Conservation (phyloP, 2,888 invertebrate genomes). For the Drosophila ezoana region DNA sequence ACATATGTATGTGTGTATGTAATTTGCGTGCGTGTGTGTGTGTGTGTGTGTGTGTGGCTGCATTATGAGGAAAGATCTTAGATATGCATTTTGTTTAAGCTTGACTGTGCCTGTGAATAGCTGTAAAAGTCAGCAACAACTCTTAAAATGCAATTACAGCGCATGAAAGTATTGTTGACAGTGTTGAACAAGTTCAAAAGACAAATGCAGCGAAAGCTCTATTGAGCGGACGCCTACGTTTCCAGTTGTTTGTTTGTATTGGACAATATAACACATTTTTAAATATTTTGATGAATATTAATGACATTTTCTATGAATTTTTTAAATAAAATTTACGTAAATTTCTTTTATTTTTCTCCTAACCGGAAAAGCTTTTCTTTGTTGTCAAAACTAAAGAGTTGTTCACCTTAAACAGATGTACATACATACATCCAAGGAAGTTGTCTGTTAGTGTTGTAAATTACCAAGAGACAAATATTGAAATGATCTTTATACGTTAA, state of each 20-base stretch:
- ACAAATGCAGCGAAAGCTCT: not conserved
- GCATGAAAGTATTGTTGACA: not conserved
- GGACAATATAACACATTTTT: no score
- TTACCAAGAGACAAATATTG: not conserved
- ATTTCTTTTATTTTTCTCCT: no score
- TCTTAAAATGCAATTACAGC: slow-evolving; percentile 34
- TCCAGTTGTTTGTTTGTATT: no score
- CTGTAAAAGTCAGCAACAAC: slow-evolving; percentile 9
- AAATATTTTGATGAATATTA: no score
- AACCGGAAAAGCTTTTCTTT: no score
- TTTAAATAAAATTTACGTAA: no score
- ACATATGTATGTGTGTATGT: not conserved
- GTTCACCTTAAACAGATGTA: no score
- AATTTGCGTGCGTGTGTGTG: not conserved
- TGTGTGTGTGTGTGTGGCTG: slow-evolving; percentile 15
- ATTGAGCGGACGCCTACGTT: not conserved
- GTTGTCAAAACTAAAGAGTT: no score
- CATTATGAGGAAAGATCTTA: slow-evolving; percentile 54
- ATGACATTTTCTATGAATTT: no score
- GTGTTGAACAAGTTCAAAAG: slow-evolving; percentile 4
- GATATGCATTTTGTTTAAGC: slow-evolving; percentile 47
- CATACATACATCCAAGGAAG: no score
- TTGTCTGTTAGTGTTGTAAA: not conserved
- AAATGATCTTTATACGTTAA: no score
- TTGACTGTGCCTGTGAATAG: slow-evolving; percentile 22